Base-by-base conservation (phyloP, 92 coral and sea anemone genomes). In the Phymanthus crucifer region DNA sequence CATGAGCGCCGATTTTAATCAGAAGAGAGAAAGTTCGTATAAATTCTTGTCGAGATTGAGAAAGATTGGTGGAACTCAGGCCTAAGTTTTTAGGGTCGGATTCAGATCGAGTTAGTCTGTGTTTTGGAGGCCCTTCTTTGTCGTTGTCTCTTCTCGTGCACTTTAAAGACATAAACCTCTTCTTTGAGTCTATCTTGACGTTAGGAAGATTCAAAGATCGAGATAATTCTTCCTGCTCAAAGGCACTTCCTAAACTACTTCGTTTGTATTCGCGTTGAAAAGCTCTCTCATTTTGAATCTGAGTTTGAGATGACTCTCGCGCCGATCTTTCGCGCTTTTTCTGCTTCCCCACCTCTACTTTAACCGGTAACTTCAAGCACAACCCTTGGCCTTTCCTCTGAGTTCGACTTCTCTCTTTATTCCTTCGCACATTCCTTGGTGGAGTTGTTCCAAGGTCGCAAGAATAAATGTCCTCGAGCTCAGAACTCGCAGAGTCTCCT, bases 1-100 rank as follows among this genome's bases (percentile, higher is more conserved):
- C 92, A n/a, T 83, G 88, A 27, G 93, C 91, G 18, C 98, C 97
- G 18, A 95, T 89, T 64, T 95, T 91, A 6, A 95, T 87, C 35
- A 95, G 80, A 75, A 93, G 74, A 70, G 89, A 92, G 77, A 95
- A 87, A 32, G 98, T 95, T 64, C 89, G 88, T 52, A 90, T 87
- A 70, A 95, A 95, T 31, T 95, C 89, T 74, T 87, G 89, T 71
- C 97, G 86, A 21, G 87, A 78, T 61, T 89, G 88, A 10, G 94
- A 94, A 35, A 97, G 90, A 66, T 54, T 65, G 0, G 90, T 81
- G 46, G 73, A 78, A 23, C 69, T 78, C 45, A 48, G 81, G 17
- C 77, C 78, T 14, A 80, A 18, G 34, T 48, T 54, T 18, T 82
- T 84, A 32, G 97, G 93, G 40, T 89, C 97, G 7, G 93, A 89